Base-by-base conservation (phyloP, 2,888 invertebrate genomes). In the Drosophila barbarae region DNA sequence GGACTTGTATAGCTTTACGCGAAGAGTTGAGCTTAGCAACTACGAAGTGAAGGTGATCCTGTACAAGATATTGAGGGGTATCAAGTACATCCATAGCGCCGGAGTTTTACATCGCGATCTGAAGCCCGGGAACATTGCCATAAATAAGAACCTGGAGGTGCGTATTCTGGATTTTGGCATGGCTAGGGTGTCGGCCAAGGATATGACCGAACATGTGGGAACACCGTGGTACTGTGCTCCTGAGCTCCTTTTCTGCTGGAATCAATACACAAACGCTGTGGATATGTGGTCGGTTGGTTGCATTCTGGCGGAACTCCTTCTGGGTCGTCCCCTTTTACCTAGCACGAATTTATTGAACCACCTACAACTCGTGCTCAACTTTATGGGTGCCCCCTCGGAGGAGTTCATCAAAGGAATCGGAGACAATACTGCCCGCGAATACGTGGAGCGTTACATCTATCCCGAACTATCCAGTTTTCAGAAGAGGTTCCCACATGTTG, bases 191-290 rank as follows among this genome's bases (percentile, higher is more conserved):
- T 96, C 97, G 36, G 98, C 98, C 90, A 96, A 94, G 77, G 98
- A 98, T 92, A 99, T 99, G 99, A 99, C 99, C 7, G 99, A 97
- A 38, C 97, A 97, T 90, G 97, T 98, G 8, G 96, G 96, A 13
- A 96, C 95, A 26, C 91, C 98, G 78, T 95, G 95, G 95, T 96
- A 96, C 87, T 92, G 99, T 73, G 99, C 99, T 13, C 99, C 99
- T n/a, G 99, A 99, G 92, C 98, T 99, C 71, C 99, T 99, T 97
- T 93, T 99, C 32, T 98, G 98, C 90, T 99, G 99, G 98, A 98
- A 98, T 98, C 97, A 98, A 88, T 99, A 99, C 89, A 98, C 97
- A 90, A 97, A 98, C 90, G 98, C 98, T 69, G 98, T 98, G 67
- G 98, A 98, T 89, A 96, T 98, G 89, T 99, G 98, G 98, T 98